Conservation (phyloP, 2,113 vertebrate genomes). For the Haemorhous mexicanus region DNA sequence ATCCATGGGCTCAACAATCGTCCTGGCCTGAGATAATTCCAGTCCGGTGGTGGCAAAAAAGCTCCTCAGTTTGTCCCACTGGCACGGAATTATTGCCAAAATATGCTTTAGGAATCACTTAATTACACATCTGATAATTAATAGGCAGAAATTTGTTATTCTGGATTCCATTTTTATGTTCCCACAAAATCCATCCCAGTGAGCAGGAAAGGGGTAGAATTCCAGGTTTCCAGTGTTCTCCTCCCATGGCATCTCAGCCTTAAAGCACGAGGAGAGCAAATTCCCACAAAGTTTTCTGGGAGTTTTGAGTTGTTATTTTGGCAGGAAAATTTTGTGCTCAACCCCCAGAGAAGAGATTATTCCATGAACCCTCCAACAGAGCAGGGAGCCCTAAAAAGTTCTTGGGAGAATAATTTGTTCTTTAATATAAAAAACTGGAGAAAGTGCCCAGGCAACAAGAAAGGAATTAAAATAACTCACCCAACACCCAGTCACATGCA, state of each 20-base stretch:
- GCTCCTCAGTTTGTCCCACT: not conserved
- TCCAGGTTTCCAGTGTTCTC: not conserved
- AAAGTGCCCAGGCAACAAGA: not conserved
- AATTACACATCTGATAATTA: not conserved
- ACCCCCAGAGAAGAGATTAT: not conserved
- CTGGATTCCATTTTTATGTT: not conserved
- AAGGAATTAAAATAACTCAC: not conserved
- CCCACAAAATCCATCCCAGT: not conserved
- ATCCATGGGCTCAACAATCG: not conserved
- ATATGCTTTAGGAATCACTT: fast-evolving
- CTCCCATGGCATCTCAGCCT: not conserved
- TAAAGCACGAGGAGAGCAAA: not conserved
- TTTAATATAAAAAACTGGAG: not conserved
- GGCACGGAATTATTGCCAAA: not conserved
- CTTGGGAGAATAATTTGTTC: not conserved
- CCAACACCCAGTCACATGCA: not conserved
- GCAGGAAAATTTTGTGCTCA: not conserved
- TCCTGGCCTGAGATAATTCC: not conserved
- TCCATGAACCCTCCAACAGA: not conserved
- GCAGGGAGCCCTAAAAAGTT: not conserved
- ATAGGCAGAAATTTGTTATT: not conserved
- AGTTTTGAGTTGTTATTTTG: not conserved
- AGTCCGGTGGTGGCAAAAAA: not conserved
- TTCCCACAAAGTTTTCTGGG: not conserved
- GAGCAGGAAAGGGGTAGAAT: not conserved